Conservation (phyloP, 2,113 vertebrate genomes). For the Sula dactylatra region DNA sequence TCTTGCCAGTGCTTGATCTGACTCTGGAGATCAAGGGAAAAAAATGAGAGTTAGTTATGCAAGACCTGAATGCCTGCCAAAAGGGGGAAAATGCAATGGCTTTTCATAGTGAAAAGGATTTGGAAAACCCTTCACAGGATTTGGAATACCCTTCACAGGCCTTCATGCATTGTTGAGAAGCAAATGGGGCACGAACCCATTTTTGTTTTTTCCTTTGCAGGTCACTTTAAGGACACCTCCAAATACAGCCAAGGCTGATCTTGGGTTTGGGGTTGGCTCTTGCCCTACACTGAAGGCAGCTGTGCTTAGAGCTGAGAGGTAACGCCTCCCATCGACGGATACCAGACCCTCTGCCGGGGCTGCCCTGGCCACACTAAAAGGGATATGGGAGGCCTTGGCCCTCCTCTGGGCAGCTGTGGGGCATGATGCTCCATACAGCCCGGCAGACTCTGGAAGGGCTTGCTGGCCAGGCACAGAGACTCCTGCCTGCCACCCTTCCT, state of each 20-base stretch:
- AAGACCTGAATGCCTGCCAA: neutral
- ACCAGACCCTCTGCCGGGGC: neutral
- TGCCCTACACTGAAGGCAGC: neutral
- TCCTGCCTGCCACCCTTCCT: neutral
- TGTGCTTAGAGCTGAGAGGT: constrained; percentile 1
- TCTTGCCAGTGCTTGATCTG: neutral
- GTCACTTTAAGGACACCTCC: constrained; percentile 12
- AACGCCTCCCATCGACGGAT: neutral
- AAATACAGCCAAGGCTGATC: neutral
- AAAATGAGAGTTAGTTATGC: neutral
- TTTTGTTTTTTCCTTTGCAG: neutral
- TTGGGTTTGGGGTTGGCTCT: neutral
- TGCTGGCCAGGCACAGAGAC: too few species aligned
- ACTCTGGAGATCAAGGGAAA: neutral
- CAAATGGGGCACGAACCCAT: neutral
- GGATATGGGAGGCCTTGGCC: neutral
- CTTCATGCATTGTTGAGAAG: neutral
- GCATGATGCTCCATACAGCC: rapidly evolving
- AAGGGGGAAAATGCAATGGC: neutral
- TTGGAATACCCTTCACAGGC: neutral
- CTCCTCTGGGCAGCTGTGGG: neutral
- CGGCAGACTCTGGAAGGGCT: neutral
- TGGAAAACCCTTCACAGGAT: neutral
- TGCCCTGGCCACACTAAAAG: neutral
- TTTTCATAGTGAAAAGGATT: neutral